Evolutionary conservation across 2,888 invertebrate species (phyloP), one percentile per base, ranked within the genome.

Genomic region (Pristionchus mayeri): DNA sequence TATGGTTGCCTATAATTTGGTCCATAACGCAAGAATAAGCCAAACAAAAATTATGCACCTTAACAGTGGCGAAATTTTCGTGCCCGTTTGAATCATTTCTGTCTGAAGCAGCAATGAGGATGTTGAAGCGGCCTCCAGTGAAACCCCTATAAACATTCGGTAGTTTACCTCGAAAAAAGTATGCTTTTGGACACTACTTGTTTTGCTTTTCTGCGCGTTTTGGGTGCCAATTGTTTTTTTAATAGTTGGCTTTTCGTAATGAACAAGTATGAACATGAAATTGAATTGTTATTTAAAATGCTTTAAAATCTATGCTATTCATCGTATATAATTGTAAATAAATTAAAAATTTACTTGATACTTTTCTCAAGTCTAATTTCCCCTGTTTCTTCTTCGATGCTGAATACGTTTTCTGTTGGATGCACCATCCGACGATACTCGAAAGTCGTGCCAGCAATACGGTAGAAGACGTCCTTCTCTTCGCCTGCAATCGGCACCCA

Each of bases 101-200:
- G 27, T 84, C 84, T 6, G 84, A 75, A 11, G 84, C 84, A 7
- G 84, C 71, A 7, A 84, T 0, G 0, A 52, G 52, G 4, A 84
- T 44, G 21, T 71, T 54, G 75, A 84, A 84, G 4, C n/a, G n/a
- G 6, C 84, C 84, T 18, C 84, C 84, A 34, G 71, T 84, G 54
- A 84, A 84, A 24, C 54, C 75, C 37, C 84, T 84, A n/a, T n/a
- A n/a, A n/a, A n/a, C n/a, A n/a, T n/a, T n/a, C n/a, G n/a, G n/a
- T n/a, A n/a, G n/a, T n/a, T n/a, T n/a, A n/a, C n/a, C n/a, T n/a
- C n/a, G n/a, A n/a, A n/a, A n/a, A n/a, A n/a, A n/a, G n/a, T n/a
- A n/a, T n/a, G n/a, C n/a, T n/a, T n/a, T n/a, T n/a, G n/a, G n/a
- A n/a, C 9, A 50, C n/a, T 0, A 63, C 7, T 63, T 63, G n/a